Evolutionary conservation across 2,797 vertebrate genomes (phyloP).

Genomic region (Lagocephalus sceleratus): DNA sequence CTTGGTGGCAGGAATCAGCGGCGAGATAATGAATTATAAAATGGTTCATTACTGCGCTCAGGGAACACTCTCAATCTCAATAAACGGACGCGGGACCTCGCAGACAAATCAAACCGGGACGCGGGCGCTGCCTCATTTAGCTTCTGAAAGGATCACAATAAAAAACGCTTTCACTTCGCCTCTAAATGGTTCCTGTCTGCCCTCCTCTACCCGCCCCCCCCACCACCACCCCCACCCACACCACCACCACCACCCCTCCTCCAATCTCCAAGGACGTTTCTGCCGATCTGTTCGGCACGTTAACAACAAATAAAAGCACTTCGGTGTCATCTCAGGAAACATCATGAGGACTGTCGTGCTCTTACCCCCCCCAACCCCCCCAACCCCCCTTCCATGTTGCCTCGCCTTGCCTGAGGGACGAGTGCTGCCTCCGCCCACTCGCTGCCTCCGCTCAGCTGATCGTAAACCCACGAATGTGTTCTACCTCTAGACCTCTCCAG

Average conservation of each 20-base stretch:
- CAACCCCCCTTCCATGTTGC: no score
- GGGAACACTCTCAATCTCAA: slow-evolving; percentile 78
- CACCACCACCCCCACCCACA: slow-evolving; percentile 32
- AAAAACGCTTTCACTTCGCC: slow-evolving; percentile 34
- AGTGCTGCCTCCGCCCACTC: no score
- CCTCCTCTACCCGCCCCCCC: no score
- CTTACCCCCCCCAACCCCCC: no score
- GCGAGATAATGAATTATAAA: slow-evolving; percentile 82
- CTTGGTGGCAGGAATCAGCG: slow-evolving; percentile 74
- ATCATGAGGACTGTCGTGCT: neutral
- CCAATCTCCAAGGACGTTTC: slow-evolving; percentile 32
- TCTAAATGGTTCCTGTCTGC: slow-evolving; percentile 62
- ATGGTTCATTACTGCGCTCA: slow-evolving; percentile 78
- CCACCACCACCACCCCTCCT: slow-evolving; percentile 29
- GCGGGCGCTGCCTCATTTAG: slow-evolving; percentile 69
- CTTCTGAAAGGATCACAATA: slow-evolving; percentile 68
- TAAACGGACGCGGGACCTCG: slow-evolving; percentile 75
- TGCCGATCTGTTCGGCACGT: slow-evolving; percentile 24
- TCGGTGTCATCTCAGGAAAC: slow-evolving; percentile 22
- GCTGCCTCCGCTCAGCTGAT: no score
- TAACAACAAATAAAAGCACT: slow-evolving; percentile 44
- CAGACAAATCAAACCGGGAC: slow-evolving; percentile 76
- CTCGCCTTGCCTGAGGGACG: no score
- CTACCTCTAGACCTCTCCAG: no score
- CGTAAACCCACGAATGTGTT: no score